Base-by-base conservation (phyloP, 2,888 invertebrate genomes). In the Lasiommata megera region DNA sequence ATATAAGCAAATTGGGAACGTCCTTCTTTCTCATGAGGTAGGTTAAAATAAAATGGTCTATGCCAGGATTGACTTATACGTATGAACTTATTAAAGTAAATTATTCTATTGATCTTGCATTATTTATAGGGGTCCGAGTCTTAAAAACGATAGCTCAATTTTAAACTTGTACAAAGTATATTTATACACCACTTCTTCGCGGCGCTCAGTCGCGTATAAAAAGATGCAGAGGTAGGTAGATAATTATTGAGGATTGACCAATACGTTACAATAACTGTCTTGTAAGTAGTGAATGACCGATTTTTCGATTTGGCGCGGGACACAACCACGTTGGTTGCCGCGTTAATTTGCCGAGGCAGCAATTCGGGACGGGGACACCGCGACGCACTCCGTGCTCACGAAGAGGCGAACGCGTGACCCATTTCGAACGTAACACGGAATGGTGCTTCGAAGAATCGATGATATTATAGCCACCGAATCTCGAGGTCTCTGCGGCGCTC, bases 381-480 rank as follows among this genome's bases (percentile, higher is more conserved):
- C 71, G 74, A 57, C 77, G 79, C 73, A 79, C 80, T 79, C 76
- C 72, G 74, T 70, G 67, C 67, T 79, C 76, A 71, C 71, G 72
- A 74, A 78, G 75, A 77, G 72, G 69, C 75, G 74, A 73, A 71
- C 82, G 78, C 72, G 72, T 88, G 89, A 88, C 89, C 88, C 87
- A 89, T 85, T 88, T 89, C 76, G 82, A 82, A 77, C 82, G 81
- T 82, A 76, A 79, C 76, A 74, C 75, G 73, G 74, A 73, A 73
- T 80, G 79, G 75, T 81, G 80, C 76, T 79, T 75, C 70, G 77
- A 81, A 79, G 84, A 87, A 88, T 88, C 88, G 82, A 88, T 88
- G 88, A 83, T 83, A 80, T 79, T 65, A 65, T 68, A 82, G 78
- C 80, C 82, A 74, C 82, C 84, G 80, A 87, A 84, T 85, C 80